phyloP scores from a whole-genome alignment of 2,113 vertebrate species.

The Gopherus flavomarginatus region DNA sequence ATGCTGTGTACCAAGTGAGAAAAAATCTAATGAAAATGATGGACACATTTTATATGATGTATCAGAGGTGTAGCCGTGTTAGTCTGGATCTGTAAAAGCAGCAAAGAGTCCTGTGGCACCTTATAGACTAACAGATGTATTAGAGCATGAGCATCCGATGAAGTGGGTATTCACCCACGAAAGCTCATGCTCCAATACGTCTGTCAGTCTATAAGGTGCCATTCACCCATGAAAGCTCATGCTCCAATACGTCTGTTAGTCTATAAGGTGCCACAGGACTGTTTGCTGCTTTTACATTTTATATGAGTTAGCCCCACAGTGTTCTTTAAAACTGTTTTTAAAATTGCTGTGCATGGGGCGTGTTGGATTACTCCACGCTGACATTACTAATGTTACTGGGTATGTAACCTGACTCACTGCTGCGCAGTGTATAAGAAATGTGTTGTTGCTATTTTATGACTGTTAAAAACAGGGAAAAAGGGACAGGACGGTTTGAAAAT shows the following conservation, averaged over 20 bases:
- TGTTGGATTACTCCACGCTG: neutral
- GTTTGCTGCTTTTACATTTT: too few species aligned
- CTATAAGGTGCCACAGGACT: too few species aligned
- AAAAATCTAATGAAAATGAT: neutral
- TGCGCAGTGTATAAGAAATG: neutral
- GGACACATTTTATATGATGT: neutral
- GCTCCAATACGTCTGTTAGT: too few species aligned
- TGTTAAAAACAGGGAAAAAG: neutral
- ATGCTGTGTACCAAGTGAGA: neutral
- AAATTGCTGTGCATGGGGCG: neutral
- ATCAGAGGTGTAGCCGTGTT: too few species aligned
- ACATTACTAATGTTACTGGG: neutral
- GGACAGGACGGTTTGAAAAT: neutral
- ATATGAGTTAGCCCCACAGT: neutral
- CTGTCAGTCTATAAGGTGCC: too few species aligned
- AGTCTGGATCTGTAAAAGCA: too few species aligned
- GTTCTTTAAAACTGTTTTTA: neutral
- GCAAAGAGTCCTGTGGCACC: too few species aligned
- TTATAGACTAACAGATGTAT: too few species aligned
- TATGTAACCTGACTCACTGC: neutral
- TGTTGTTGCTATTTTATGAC: neutral
- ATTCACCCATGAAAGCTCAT: too few species aligned
- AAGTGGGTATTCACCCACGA: too few species aligned
- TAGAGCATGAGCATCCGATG: too few species aligned
- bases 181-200: too few species aligned